Evolutionary conservation across 2,888 invertebrate species (phyloP), one percentile per base, ranked within the genome.

Genomic region (Odontocolon sp.): DNA sequence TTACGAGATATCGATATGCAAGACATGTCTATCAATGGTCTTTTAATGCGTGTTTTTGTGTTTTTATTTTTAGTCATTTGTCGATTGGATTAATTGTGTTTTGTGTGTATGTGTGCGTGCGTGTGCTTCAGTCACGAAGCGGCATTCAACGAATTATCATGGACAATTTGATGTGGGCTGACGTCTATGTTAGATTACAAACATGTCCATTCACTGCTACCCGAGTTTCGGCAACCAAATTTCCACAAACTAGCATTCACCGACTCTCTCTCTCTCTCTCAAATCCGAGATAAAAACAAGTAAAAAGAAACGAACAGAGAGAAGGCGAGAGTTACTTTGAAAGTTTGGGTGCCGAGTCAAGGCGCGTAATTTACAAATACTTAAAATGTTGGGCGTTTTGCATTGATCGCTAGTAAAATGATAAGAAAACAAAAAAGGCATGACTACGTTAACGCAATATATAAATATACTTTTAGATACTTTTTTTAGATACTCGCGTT

Each of bases 151-250:
- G 68, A 66, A 82, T 85, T 80, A 83, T 84, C 84, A 89, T 89
- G 87, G 87, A 89, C 87, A 88, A 87, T 89, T 89, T 89, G 89
- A 87, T 90, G 89, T 90, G 89, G 89, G 90, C 90, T 89, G 89
- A 90, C 89, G 86, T 89, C 86, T 88, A 88, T 90, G 90, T 90
- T 90, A 90, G 90, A 89, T 81, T 87, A 87, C 87, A 89, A 63
- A 88, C 87, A 88, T 88, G 89, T 89, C 86, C 88, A 89, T 88
- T 85, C 85, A 87, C 83, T 85, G 84, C 84, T 83, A 82, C 87
- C n/a, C 84, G 85, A 81, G 86, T 86, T 84, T 83, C 83, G 86
- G 86, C 86, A 85, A 86, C 80, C 70, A 80, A 81, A 82, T 81
- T 85, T n/a, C 82, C 83, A 63, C 83, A 81, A 79, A 67, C 54